These are phyloP conservation scores for Fratercula arctica DNA, from an alignment of 2,797 vertebrate species.

Conservation along the genomic window DNA sequence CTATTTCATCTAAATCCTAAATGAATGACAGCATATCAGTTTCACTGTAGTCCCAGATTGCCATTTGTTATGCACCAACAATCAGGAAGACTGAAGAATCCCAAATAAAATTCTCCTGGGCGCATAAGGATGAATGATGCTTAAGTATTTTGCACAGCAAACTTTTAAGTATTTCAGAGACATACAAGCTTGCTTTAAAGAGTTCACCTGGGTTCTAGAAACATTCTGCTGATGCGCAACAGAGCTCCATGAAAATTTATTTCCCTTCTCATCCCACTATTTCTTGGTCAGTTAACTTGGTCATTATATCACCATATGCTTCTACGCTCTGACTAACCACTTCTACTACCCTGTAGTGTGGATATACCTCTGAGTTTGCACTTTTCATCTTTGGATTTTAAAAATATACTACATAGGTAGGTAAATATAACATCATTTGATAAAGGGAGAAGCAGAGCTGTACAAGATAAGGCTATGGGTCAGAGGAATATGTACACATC, in stretches of 20 bases:
- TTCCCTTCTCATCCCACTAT: background rate
- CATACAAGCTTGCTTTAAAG: background rate
- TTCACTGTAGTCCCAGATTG: background rate
- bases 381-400: background rate
- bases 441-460: background rate
- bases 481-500: background rate
- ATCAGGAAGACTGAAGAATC: background rate
- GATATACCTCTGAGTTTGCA: background rate
- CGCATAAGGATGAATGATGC: background rate
- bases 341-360: background rate
- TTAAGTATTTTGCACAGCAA: background rate
- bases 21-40: background rate
- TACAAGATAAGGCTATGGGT: background rate
- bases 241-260: background rate
- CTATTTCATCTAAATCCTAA: background rate
- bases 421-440: background rate
- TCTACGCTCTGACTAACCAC: background rate
- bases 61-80: background rate
- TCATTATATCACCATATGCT: background rate
- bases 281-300: background rate
- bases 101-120: background rate
- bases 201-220: background rate
- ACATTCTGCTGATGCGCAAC: background rate
- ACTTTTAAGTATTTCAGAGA: background rate
- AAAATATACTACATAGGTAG: background rate